These are phyloP conservation scores for Chiloscyllium plagiosum DNA, from an alignment of 2,113 vertebrate species.

Conservation along the genomic window DNA sequence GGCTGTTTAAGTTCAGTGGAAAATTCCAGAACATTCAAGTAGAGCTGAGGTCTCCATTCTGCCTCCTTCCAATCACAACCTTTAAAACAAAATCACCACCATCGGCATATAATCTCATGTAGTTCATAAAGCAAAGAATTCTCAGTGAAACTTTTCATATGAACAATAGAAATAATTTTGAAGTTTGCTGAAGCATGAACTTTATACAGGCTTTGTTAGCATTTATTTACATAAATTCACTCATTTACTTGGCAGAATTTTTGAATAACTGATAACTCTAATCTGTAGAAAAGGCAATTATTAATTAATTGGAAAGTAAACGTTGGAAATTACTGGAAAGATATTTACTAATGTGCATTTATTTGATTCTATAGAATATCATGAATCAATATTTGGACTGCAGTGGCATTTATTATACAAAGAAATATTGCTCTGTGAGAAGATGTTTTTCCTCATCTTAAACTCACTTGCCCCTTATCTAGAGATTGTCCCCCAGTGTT, in stretches of 20 bases:
- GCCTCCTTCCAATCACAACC: not conserved
- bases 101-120: not conserved
- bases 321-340: not conserved
- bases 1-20: not conserved
- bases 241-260: not conserved
- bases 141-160: not conserved
- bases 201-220: not conserved
- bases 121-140: not conserved
- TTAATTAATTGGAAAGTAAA: not conserved
- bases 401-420: not conserved
- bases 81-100: not conserved
- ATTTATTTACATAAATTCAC: not conserved
- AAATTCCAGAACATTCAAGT: not conserved
- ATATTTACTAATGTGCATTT: not conserved
- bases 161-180: not conserved
- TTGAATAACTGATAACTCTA: not conserved
- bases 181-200: not conserved
- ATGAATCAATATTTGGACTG: not conserved
- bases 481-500: too few relatives aligned
- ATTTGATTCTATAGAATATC: not conserved
- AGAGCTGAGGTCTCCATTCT: too few relatives aligned
- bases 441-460: too few relatives aligned
- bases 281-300: not conserved
- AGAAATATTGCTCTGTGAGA: not conserved
- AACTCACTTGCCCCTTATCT: too few relatives aligned